Base-by-base conservation (phyloP, 2,113 vertebrate genomes). In the Calyptomena viridis region DNA sequence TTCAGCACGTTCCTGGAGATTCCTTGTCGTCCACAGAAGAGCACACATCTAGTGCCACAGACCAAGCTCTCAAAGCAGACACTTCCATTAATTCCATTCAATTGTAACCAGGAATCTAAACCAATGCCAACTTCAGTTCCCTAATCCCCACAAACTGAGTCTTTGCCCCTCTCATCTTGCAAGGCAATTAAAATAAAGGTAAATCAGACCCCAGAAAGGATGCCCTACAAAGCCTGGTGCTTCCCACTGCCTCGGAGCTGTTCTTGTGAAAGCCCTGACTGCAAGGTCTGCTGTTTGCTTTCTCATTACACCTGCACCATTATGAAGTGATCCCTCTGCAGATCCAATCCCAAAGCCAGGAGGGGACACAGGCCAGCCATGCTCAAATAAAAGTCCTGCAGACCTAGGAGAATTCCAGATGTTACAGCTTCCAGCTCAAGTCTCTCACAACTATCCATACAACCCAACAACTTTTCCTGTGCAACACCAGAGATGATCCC, bases 171-270 rank as follows among this genome's bases (percentile, higher is more conserved):
- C 46, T 53, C 20, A 18, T 20, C 56, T 58, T 47, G 27, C 37
- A 46, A 13, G 39, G 18, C 47, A 52, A 25, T 37, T 83, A 39
- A 81, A 75, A 63, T 3, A 37, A 72, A 67, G 5, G 39, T 31
- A 33, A 75, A 77, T 35, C 2, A 39, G 44, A 66, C 11, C 17
- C 60, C 0, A 50, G 11, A 14, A 12, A 30, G 35, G 35, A 23
- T 20, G 30, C 6, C n/a, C 55, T n/a, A 12, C 5, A 39, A 84
- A 84, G 27, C 39, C 27, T 0, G 0, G 20, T 5, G n/a, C 46
- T 56, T 44, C 55, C n/a, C 73, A 14, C 9, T 47, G 25, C 15
- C 21, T 23, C 0, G 4, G 27, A 52, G 27, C 0, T 17, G 15
- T 2, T 66, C 69, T 55, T 55, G 23, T 37, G 25, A 8, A 18